A percentile compares a stretch with the other conserved stretches of the same genome.
Evolutionary conservation across 2,888 invertebrate genomes (phyloP).

Genomic region (Microdon myrmicae): DNA sequence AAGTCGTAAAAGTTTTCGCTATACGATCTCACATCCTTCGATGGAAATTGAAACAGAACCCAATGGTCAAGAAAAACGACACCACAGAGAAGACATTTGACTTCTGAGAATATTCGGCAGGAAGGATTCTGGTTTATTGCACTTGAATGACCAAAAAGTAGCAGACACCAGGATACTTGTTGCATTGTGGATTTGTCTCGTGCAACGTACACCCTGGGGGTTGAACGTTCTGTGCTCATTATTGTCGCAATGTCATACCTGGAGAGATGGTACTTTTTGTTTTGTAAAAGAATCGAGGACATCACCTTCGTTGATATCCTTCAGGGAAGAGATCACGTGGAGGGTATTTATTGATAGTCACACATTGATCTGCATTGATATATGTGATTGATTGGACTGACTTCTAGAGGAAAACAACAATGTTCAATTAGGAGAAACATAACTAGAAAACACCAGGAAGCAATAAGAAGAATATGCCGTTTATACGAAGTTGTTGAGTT

Average conservation of each 20-base stretch:
- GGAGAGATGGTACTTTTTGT: conserved; percentile 8
- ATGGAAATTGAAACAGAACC: conserved; percentile 18
- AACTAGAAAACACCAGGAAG: too few species aligned
- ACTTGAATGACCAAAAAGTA: conserved; percentile 47
- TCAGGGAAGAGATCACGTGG: conserved; percentile 10
- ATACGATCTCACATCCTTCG: conserved; percentile 32
- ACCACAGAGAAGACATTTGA: background rate
- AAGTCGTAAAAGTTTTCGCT: conserved; percentile 35
- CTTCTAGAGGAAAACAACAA: too few species aligned
- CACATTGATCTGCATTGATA: conserved; percentile 2
- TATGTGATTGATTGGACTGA: conserved; percentile 21
- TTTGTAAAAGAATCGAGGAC: conserved; percentile 24
- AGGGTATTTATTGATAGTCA: conserved; percentile 13
- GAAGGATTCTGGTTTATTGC: conserved; percentile 29
- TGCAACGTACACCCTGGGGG: conserved; percentile 19
- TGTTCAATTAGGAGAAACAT: too few species aligned
- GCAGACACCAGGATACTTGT: too few species aligned
- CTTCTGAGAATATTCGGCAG: conserved; percentile 14
- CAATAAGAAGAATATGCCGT: too few species aligned
- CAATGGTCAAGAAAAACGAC: background rate
- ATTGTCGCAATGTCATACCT: conserved; percentile 12
- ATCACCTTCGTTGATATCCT: conserved; percentile 8
- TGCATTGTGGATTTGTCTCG: conserved; percentile 19
- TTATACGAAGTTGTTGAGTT: too few species aligned
- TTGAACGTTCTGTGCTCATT: background rate